phyloP scores from a whole-genome alignment of 2,797 vertebrate species.

The Hoplostethus atlanticus region DNA sequence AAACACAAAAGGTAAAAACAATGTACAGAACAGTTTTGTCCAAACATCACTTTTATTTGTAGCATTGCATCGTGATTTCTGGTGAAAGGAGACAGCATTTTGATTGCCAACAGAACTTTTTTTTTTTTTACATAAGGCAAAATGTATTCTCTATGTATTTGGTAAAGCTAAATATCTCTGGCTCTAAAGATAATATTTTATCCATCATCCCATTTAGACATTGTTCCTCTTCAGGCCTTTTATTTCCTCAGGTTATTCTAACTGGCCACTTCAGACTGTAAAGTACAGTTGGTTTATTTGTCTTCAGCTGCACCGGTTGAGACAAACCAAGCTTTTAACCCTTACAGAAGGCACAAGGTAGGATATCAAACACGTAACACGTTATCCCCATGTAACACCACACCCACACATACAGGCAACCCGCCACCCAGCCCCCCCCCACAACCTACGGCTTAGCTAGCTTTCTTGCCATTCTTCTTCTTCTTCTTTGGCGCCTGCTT shows the following conservation, averaged over 20 bases:
- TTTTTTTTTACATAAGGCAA: background rate
- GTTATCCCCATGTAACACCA: background rate
- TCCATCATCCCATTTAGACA: background rate
- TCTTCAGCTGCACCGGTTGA: slow-evolving; percentile 2
- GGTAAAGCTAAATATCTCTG: slow-evolving; percentile 2
- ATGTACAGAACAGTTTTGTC: background rate
- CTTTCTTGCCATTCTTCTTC: slow-evolving; percentile 68
- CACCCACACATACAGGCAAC: slow-evolving; percentile 1
- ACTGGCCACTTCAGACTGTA: background rate
- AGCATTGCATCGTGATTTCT: background rate
- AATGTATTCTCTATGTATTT: no score
- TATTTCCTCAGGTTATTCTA: background rate
- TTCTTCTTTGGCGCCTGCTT: slow-evolving; percentile 76
- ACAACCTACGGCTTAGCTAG: slow-evolving; percentile 31
- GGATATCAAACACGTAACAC: slow-evolving; percentile 5
- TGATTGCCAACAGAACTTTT: background rate
- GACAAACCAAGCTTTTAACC: slow-evolving; percentile 20
- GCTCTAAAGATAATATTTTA: background rate
- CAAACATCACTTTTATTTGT: slow-evolving; percentile 43
- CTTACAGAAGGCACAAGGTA: slow-evolving; percentile 25
- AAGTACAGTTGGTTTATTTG: slow-evolving; percentile 29
- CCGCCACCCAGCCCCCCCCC: background rate
- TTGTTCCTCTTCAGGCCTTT: no score
- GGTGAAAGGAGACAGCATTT: slow-evolving; percentile 11
- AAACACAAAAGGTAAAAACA: no score